Percentiles rank a stretch among this genome's conserved stretches.
Conservation (phyloP, 2,888 invertebrate genomes). For the Cyaniris semiargus region DNA sequence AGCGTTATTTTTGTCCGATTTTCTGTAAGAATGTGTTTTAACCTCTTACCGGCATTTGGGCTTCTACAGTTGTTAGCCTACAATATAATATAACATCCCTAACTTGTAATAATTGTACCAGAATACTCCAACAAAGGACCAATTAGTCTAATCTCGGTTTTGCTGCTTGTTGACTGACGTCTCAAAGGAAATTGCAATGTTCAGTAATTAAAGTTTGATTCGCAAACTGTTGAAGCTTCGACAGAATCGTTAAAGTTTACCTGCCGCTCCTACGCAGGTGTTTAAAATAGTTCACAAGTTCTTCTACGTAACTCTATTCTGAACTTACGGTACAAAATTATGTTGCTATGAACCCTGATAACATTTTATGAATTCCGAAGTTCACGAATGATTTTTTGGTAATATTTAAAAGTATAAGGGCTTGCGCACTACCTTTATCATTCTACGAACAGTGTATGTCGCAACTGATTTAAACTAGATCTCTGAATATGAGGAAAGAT, state of each 20-base stretch:
- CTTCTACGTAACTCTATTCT: neutral
- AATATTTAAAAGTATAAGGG: too few relatives aligned
- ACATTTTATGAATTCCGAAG: too few relatives aligned
- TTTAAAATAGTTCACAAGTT: neutral
- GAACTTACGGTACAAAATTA: neutral
- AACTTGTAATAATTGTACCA: neutral
- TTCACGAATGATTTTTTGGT: too few relatives aligned
- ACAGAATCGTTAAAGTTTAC: neutral
- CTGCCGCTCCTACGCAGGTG: neutral
- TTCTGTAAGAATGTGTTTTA: too few relatives aligned
- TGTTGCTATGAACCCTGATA: neutral
- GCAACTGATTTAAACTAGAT: too few relatives aligned
- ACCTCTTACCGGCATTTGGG: too few relatives aligned
- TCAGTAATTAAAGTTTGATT: constrained; percentile 16
- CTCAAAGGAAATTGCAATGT: constrained; percentile 19
- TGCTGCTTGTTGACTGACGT: constrained; percentile 6
- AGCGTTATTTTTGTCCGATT: too few relatives aligned
- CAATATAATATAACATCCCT: neutral
- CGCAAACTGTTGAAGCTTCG: neutral
- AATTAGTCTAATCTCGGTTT: constrained; percentile 12
- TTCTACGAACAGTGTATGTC: too few relatives aligned
- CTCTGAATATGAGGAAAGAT: too few relatives aligned
- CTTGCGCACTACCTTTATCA: too few relatives aligned
- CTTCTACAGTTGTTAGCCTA: too few relatives aligned
- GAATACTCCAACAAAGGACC: neutral